These are phyloP conservation scores for Penelope pileata DNA, from an alignment of 2,113 vertebrate species.

Conservation along the genomic window DNA sequence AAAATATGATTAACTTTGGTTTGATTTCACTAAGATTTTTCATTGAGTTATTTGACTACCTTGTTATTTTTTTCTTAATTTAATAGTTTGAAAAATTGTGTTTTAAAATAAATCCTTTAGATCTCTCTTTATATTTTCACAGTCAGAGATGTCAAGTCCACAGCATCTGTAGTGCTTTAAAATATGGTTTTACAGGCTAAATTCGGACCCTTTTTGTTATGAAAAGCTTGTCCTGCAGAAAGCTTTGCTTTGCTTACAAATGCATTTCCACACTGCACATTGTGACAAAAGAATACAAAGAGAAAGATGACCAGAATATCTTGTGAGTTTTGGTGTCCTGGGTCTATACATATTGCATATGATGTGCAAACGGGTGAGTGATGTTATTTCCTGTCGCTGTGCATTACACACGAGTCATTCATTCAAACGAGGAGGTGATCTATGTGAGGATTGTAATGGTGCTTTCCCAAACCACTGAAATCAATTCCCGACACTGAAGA, in stretches of 20 bases:
- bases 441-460: neutral
- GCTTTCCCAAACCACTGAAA: slow-evolving; percentile 8
- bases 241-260: neutral
- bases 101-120: neutral
- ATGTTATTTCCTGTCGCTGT: neutral
- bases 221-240: neutral
- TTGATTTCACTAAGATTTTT: neutral
- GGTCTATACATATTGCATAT: rapidly evolving
- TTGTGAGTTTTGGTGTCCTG: neutral
- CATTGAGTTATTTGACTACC: neutral
- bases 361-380: rapidly evolving
- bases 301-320: neutral
- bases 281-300: neutral
- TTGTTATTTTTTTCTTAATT: neutral
- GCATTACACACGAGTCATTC: neutral
- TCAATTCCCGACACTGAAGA: neutral
- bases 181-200: neutral
- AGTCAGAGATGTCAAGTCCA: neutral
- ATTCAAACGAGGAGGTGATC: neutral
- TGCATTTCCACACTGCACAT: neutral
- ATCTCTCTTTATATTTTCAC: neutral
- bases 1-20: neutral
- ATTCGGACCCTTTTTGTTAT: neutral
- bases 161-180: neutral
- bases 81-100: neutral